Evolutionary conservation across 2,113 vertebrate species (phyloP).

Genomic region (Chlamydotis undulata): DNA sequence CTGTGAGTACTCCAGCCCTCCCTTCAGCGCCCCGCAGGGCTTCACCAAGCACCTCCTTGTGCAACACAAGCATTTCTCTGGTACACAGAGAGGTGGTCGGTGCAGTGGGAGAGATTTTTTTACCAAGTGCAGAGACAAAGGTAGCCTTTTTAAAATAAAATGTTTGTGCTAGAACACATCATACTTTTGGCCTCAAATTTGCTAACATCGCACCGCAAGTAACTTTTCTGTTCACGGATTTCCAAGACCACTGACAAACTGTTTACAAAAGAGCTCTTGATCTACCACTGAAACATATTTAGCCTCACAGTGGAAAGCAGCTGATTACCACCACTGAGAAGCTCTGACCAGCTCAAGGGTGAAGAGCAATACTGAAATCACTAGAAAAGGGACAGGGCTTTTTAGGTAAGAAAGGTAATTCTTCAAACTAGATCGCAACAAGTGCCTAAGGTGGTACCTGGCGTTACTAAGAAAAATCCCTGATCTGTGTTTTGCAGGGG

Average conservation of each 20-base stretch:
- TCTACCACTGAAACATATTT: neutral
- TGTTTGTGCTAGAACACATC: neutral
- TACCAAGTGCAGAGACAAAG: neutral
- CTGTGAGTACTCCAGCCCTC: neutral
- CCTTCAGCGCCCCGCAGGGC: rapidly evolving
- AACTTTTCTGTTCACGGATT: neutral
- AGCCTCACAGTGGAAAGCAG: neutral
- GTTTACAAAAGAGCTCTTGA: neutral
- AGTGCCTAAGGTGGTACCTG: neutral
- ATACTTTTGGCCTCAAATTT: neutral
- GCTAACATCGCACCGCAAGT: neutral
- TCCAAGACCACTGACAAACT: neutral
- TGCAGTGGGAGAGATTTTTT: neutral
- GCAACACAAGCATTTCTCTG: neutral
- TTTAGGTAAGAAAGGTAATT: neutral
- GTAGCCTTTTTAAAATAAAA: constrained; percentile 9
- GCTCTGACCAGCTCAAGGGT: neutral
- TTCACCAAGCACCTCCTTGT: neutral
- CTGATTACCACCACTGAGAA: neutral
- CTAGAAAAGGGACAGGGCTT: neutral
- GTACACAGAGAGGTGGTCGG: neutral
- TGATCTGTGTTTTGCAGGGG: neutral
- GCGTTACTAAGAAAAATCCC: neutral
- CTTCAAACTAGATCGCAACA: neutral
- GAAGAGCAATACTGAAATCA: neutral